Evolutionary conservation across 2,113 vertebrate genomes (phyloP).

Genomic region (Colinus virginianus): DNA sequence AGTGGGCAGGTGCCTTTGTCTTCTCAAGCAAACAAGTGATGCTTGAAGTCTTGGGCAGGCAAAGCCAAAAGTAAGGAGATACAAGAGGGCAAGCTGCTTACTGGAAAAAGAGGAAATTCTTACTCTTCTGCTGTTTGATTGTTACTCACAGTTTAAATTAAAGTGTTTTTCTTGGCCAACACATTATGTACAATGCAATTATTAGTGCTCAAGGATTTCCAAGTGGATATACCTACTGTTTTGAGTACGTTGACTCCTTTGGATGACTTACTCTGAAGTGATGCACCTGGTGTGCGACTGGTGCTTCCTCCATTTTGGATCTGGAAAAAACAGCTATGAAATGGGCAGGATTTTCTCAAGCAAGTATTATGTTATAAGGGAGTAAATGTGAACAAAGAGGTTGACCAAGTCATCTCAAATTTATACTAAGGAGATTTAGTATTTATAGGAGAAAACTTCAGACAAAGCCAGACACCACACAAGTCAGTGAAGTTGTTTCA

Average conservation of each 20-base stretch:
- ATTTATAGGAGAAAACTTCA: background rate
- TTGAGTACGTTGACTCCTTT: background rate
- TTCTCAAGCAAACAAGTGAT: background rate
- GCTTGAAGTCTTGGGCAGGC: background rate
- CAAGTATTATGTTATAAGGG: background rate
- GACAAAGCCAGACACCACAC: background rate
- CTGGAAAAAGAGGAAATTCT: background rate
- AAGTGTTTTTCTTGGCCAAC: background rate
- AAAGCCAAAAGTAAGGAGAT: background rate
- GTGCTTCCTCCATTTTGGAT: background rate
- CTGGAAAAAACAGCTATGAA: background rate
- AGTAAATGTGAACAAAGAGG: background rate
- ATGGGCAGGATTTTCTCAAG: background rate
- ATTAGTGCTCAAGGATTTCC: background rate
- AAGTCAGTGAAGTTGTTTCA: rapidly evolving
- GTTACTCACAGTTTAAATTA: background rate
- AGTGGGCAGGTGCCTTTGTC: background rate
- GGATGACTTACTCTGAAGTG: background rate
- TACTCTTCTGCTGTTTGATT: background rate
- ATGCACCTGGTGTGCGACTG: background rate
- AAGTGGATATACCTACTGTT: background rate
- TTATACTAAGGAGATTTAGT: background rate
- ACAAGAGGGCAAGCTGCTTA: background rate
- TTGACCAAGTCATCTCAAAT: constrained; percentile 7
- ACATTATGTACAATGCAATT: background rate